Percentiles rank a stretch among this genome's conserved stretches.
These are phyloP conservation scores for Spea hammondii DNA, from an alignment of 2,797 vertebrate species.

Conservation along the genomic window DNA sequence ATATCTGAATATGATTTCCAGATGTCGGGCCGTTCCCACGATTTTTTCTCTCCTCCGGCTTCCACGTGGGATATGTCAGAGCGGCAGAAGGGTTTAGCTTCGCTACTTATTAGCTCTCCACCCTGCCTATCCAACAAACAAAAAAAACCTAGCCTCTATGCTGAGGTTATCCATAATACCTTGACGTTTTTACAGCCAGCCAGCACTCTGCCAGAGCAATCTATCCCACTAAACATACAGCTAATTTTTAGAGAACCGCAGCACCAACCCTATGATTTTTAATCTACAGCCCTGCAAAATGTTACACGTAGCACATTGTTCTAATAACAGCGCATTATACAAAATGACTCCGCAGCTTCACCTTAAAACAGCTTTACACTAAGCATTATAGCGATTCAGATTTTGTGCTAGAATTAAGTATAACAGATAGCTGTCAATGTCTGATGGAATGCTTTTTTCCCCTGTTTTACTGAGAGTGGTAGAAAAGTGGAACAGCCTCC, in stretches of 20 bases:
- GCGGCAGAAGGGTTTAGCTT: constrained; percentile 65
- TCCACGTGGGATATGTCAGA: constrained; percentile 12
- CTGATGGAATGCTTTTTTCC: too few relatives aligned
- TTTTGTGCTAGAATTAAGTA: too few relatives aligned
- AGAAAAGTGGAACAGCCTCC: too few relatives aligned
- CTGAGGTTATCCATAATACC: constrained; percentile 66
- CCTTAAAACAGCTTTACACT: too few relatives aligned
- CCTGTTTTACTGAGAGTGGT: too few relatives aligned
- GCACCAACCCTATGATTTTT: too few relatives aligned
- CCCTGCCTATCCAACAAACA: constrained; percentile 70
- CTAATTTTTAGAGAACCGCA: constrained; percentile 52
- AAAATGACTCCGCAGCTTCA: too few relatives aligned
- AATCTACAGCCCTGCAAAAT: too few relatives aligned
- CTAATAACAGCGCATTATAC: too few relatives aligned
- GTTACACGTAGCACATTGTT: too few relatives aligned
- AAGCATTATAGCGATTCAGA: too few relatives aligned
- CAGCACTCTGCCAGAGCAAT: constrained; percentile 61
- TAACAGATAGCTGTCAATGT: too few relatives aligned
- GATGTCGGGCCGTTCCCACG: constrained; percentile 57
- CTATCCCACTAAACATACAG: constrained; percentile 59
- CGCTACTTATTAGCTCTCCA: constrained; percentile 70
- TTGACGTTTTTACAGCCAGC: constrained; percentile 72
- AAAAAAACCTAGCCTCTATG: constrained; percentile 62
- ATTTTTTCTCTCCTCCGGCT: constrained; percentile 55
- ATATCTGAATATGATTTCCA: constrained; percentile 58